phyloP scores from a whole-genome alignment of 2,797 vertebrate genomes.

The Galagoides demidoff region DNA sequence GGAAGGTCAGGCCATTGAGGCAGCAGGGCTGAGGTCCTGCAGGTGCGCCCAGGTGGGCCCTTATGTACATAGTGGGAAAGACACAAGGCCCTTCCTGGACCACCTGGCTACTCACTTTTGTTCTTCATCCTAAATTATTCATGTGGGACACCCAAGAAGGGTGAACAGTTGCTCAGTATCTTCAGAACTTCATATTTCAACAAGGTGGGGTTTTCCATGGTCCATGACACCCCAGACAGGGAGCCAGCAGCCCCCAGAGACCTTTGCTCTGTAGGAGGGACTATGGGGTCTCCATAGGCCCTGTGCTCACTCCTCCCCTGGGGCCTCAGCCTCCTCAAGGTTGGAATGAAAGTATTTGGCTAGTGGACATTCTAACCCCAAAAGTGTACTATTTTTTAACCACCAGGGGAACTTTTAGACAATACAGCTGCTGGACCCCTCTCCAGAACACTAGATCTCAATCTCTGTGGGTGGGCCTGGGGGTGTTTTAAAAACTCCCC shows the following conservation, averaged over 20 bases:
- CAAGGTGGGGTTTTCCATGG: background rate
- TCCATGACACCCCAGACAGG: background rate
- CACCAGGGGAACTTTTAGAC: background rate
- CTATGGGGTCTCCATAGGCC: background rate
- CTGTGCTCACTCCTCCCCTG: background rate
- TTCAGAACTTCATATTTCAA: background rate
- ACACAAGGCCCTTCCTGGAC: background rate
- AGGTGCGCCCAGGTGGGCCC: too few relatives aligned
- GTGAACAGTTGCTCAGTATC: background rate
- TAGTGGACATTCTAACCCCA: background rate
- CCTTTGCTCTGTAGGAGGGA: background rate
- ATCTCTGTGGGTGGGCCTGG: background rate
- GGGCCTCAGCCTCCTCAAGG: background rate
- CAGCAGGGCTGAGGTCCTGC: background rate
- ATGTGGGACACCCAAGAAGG: background rate
- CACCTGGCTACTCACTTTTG: background rate
- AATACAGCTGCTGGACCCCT: too few relatives aligned
- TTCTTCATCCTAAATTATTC: background rate
- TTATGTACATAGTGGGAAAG: background rate
- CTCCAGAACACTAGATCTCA: background rate
- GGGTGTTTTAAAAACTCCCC: background rate
- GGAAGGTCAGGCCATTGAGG: background rate
- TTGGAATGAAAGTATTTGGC: background rate
- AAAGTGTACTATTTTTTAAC: background rate
- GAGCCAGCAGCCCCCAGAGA: background rate